Evolutionary conservation across 1,140 invertebrate species (phyloP), one percentile per base, ranked within the genome.

Genomic region (Drosophila varians): DNA sequence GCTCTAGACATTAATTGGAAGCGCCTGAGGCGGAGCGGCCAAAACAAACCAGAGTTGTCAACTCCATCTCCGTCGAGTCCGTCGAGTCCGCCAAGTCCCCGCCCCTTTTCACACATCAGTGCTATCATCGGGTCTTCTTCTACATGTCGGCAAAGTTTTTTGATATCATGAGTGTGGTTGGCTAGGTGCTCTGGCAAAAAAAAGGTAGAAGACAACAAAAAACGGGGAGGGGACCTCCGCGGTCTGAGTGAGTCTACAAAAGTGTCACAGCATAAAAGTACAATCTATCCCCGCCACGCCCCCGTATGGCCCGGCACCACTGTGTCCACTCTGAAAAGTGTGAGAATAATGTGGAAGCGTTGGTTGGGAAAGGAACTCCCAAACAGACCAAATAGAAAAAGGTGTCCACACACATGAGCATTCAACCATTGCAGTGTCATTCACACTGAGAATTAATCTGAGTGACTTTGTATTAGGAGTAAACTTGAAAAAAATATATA

Each of bases 231-330:
- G 34, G 46, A 31, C 28, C 9, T 40, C 42, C 49, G 38, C 49
- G 45, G 55, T 56, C 55, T 60, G 36, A 51, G 46, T 52, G 62
- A 69, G 55, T 72, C 68, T 47, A 51, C 68, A 72, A 74, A 84
- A 84, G 80, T 84, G 80, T 84, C 80, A 86, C 80, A 84, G 80
- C 80, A 84, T 76, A 86, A 65, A 86, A 73, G 76, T 64, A 68
- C 60, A 86, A 80, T 69, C 68, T 70, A 84, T 25, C 62, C 58
- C 54, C 48, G 42, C 14, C 46, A 18, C 36, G 19, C 23, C 47
- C 16, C 43, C 18, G 28, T 40, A 12, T 42, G 3, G 14, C 28
- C 52, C 40, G 40, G 49, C 12, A 16, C 16, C 47, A 16, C 43
- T 28, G 66, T 66, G 69, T 74, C 70, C 70, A 76, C 70, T 53